Evolutionary conservation across 2,797 vertebrate species (phyloP).

Genomic region (Galago senegalensis): DNA sequence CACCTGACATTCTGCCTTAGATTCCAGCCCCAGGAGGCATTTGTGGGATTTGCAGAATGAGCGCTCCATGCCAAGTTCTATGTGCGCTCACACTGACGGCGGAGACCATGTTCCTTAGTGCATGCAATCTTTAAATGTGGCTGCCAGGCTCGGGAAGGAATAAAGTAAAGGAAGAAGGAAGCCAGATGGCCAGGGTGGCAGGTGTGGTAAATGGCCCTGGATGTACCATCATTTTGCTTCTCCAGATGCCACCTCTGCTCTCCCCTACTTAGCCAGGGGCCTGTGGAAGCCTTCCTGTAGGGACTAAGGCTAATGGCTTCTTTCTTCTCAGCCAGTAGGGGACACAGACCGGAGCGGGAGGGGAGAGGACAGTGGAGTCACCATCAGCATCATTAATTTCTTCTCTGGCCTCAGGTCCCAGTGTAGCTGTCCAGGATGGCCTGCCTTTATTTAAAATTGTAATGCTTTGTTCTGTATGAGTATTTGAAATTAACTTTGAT

Average conservation of each 20-base stretch:
- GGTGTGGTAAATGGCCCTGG: rapidly evolving
- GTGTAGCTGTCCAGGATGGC: rapidly evolving
- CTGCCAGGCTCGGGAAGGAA: neutral
- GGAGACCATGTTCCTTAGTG: neutral
- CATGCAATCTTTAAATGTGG: neutral
- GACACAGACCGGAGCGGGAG: neutral
- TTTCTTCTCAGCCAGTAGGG: neutral
- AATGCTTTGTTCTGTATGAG: neutral
- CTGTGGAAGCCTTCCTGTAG: neutral
- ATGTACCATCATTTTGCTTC: neutral
- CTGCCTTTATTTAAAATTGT: neutral
- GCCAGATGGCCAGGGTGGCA: neutral
- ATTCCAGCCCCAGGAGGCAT: neutral
- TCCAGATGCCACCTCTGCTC: neutral
- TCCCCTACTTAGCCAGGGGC: neutral
- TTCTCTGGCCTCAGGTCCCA: neutral
- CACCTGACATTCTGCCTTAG: neutral
- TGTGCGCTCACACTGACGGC: rapidly evolving
- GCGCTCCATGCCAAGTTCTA: neutral
- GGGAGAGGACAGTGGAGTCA: neutral
- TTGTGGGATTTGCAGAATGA: neutral
- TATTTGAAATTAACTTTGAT: neutral
- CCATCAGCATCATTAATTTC: neutral
- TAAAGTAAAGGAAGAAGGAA: neutral
- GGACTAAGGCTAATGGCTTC: neutral